Evolutionary conservation across 2,113 vertebrate species (phyloP).

Genomic region (Chauna torquata): DNA sequence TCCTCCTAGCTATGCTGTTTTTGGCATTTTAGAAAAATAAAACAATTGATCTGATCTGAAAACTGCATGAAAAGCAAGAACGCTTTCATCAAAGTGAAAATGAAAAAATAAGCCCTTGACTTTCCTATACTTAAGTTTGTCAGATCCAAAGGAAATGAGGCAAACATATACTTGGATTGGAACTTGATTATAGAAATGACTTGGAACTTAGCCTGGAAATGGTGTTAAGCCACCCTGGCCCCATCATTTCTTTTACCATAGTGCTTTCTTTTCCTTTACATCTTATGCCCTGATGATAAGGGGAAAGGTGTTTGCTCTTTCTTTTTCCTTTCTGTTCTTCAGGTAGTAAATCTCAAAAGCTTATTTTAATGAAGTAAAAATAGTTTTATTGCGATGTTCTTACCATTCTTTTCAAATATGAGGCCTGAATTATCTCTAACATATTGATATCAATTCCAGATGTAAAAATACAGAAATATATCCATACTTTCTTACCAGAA

Average conservation of each 20-base stretch:
- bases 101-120: conserved; percentile 61
- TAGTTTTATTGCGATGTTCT: background rate
- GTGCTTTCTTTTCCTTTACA: background rate
- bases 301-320: conserved; percentile 2
- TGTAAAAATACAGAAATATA: background rate
- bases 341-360: background rate
- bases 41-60: conserved; percentile 70
- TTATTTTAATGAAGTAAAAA: conserved; percentile 25
- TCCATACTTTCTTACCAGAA: background rate
- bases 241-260: conserved; percentile 6
- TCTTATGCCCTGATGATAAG: background rate
- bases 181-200: conserved; percentile 55
- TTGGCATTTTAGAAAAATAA: conserved; percentile 67
- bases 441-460: background rate
- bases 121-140: conserved; percentile 61
- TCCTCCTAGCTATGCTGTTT: conserved; percentile 23
- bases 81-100: conserved; percentile 66
- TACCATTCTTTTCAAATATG: background rate
- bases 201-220: conserved; percentile 59
- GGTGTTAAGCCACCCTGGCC: background rate
- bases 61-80: conserved; percentile 58
- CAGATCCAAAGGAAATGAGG: conserved; percentile 65
- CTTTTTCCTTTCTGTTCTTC: background rate
- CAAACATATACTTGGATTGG: conserved; percentile 47
- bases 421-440: background rate